phyloP scores from a whole-genome alignment of 92 coral and sea anemone genomes.

The Epizoanthus fatuus region DNA sequence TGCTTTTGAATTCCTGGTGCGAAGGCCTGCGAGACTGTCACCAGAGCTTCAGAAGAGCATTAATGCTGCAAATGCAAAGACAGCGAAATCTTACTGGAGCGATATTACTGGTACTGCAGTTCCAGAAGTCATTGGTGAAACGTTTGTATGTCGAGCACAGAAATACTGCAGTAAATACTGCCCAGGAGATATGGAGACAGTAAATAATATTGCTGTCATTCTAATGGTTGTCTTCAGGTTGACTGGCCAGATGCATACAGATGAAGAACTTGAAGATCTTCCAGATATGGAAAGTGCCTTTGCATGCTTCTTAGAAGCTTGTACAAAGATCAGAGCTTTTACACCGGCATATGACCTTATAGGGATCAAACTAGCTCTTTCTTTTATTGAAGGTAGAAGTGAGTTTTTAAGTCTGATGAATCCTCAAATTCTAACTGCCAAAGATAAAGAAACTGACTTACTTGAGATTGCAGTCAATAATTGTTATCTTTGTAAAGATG shows the following conservation, averaged over 20 bases:
- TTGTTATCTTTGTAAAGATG: slow-evolving; percentile 26
- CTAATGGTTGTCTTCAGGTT: slow-evolving; percentile 3
- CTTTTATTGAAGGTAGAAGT: slow-evolving; percentile 7
- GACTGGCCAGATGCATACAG: slow-evolving; percentile 17
- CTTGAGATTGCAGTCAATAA: slow-evolving; percentile 2
- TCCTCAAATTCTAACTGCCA: slow-evolving; percentile 11
- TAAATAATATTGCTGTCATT: slow-evolving; percentile 8
- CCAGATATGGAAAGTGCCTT: slow-evolving; percentile 31
- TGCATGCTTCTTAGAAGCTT: not conserved
- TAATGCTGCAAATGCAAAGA: slow-evolving; percentile 17
- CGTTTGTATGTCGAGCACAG: not conserved
- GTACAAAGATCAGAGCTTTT: slow-evolving; percentile 5
- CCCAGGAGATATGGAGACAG: slow-evolving; percentile 7
- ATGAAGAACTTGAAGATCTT: slow-evolving; percentile 9
- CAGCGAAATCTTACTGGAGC: slow-evolving; percentile 14
- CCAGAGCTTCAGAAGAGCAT: slow-evolving; percentile 10
- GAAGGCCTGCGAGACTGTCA: slow-evolving; percentile 15
- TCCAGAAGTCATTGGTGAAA: not conserved
- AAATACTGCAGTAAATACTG: not conserved
- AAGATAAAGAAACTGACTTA: not conserved
- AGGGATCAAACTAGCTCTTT: slow-evolving; percentile 24
- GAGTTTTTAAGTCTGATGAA: not conserved
- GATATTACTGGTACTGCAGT: not conserved
- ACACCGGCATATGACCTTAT: slow-evolving; percentile 20
- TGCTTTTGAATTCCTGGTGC: slow-evolving; percentile 14